Percentiles rank a stretch among this genome's conserved stretches.
These are phyloP conservation scores for Sparidentex hasta DNA, from an alignment of 2,797 vertebrate genomes.

Conservation along the genomic window DNA sequence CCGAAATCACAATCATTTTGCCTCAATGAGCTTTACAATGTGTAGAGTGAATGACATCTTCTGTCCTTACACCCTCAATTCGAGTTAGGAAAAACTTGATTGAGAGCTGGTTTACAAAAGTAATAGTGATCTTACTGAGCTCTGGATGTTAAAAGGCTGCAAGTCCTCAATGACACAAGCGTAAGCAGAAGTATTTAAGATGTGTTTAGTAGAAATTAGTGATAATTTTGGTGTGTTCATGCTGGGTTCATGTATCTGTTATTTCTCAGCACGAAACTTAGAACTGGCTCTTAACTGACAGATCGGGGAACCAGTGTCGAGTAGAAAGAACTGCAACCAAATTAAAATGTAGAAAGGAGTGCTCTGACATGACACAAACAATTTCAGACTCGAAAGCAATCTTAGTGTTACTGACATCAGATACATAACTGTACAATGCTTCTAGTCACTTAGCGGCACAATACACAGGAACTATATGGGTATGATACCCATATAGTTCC, in stretches of 20 bases:
- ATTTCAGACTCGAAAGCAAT: not conserved
- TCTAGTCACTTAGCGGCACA: not conserved
- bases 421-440: conserved; percentile 10
- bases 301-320: not conserved
- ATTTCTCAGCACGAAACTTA: not conserved
- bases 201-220: not conserved
- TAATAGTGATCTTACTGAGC: not conserved
- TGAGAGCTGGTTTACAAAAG: not conserved
- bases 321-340: conserved; percentile 1
- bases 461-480: not conserved
- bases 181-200: not conserved
- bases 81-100: not conserved
- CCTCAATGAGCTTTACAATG: too few relatives aligned
- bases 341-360: conserved; percentile 10
- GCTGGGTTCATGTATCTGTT: not conserved
- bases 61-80: too few relatives aligned
- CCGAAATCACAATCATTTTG: too few relatives aligned
- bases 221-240: not conserved
- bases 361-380: conserved; percentile 20
- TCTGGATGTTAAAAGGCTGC: not conserved
- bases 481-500: too few relatives aligned
- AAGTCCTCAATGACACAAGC: not conserved
- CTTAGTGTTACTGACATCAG: conserved; percentile 13
- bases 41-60: too few relatives aligned
- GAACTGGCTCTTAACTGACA: conserved; percentile 18